phyloP scores from a whole-genome alignment of 2,888 invertebrate genomes.

The Xestia c-nigrum region DNA sequence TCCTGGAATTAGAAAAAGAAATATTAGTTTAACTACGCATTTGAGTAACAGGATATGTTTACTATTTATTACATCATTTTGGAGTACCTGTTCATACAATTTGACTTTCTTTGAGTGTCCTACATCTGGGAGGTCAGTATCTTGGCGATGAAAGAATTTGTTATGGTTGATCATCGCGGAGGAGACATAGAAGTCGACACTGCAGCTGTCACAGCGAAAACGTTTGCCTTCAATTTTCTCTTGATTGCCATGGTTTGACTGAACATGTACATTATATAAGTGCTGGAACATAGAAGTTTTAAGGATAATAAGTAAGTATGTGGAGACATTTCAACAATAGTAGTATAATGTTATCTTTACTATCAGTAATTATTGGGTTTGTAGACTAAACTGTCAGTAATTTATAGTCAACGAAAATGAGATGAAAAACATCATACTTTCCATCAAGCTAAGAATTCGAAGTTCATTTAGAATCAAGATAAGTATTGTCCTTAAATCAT shows the following conservation, averaged over 20 bases:
- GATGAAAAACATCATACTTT: not conserved
- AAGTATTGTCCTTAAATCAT: not conserved
- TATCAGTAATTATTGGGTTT: not conserved
- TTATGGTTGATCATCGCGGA: constrained; percentile 91
- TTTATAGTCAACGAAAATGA: not conserved
- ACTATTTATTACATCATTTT: not conserved
- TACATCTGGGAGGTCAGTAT: constrained; percentile 80
- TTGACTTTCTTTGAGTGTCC: constrained; percentile 86
- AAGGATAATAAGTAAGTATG: not conserved
- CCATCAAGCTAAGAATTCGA: not conserved
- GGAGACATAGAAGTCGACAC: constrained; percentile 89
- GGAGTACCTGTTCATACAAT: constrained; percentile 78
- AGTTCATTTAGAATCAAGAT: not conserved
- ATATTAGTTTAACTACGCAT: not conserved
- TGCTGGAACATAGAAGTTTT: constrained; percentile 79
- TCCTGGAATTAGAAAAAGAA: constrained; percentile 77
- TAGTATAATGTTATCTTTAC: not conserved
- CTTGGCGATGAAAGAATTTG: constrained; percentile 86
- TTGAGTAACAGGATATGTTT: not conserved
- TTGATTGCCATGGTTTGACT: constrained; percentile 81
- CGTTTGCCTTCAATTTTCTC: constrained; percentile 68
- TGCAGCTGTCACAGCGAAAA: constrained; percentile 89
- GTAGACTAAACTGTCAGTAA: not conserved
- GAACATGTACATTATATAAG: constrained; percentile 90
- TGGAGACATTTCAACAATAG: not conserved